phyloP scores from a whole-genome alignment of 2,113 vertebrate species.

The Phyllostomus hastatus region DNA sequence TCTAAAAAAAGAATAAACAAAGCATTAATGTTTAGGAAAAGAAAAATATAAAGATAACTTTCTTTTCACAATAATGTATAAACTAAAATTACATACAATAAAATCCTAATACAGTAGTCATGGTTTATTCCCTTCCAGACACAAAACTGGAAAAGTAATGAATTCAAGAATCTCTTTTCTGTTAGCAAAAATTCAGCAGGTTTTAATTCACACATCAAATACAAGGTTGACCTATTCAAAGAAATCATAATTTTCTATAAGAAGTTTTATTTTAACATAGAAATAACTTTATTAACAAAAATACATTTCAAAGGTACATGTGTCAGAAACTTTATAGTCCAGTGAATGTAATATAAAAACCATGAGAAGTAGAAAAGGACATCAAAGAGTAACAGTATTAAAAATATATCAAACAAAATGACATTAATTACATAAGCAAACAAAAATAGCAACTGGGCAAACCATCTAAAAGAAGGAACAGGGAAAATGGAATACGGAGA shows the following conservation, averaged over 20 bases:
- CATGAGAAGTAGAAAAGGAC: background rate
- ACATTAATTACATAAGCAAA: background rate
- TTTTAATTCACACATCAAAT: slow-evolving; percentile 19
- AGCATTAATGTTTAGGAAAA: slow-evolving; percentile 23
- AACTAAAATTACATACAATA: background rate
- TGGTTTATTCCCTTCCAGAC: background rate
- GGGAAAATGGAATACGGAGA: background rate
- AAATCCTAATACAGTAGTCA: background rate
- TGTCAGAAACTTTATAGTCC: slow-evolving; percentile 39
- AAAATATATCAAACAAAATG: slow-evolving; percentile 20
- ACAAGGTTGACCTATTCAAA: background rate
- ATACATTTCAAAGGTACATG: background rate
- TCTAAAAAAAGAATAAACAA: slow-evolving; percentile 86
- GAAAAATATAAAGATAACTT: background rate
- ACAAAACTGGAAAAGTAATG: background rate
- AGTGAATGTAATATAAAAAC: slow-evolving; percentile 19
- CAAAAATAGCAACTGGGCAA: background rate
- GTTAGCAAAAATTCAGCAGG: background rate
- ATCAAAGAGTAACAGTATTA: background rate
- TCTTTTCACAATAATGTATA: slow-evolving; percentile 21
- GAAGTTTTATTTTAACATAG: slow-evolving; percentile 25
- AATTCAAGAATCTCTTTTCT: slow-evolving; percentile 34
- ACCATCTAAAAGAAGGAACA: background rate
- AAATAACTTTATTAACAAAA: slow-evolving; percentile 43
- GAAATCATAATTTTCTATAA: background rate